Evolutionary conservation across 2,797 vertebrate genomes (phyloP), one percentile per base, ranked within the genome.

Genomic region (Lacerta viridis): DNA sequence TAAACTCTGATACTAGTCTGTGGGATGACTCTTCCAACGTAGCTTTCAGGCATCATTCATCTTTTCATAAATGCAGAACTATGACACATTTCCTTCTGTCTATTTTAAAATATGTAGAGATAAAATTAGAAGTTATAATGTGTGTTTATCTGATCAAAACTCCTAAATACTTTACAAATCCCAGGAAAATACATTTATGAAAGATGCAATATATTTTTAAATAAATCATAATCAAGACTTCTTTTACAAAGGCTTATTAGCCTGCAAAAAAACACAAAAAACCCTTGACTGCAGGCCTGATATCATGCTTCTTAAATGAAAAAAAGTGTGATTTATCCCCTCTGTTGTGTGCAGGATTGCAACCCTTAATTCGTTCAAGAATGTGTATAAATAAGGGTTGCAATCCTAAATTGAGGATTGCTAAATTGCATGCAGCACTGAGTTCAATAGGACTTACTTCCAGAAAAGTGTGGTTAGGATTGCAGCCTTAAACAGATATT

Each of bases 31-130:
- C 88, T 88, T 94, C 33, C 86, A 94, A 89, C n/a, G 80, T 80
- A 80, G 93, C 91, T 92, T 94, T 96, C 88, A 93, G 89, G 86
- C 92, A 95, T 93, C 88, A 89, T 93, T 96, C 90, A 90, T 88
- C 85, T 43, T 91, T 92, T 93, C 87, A 90, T 87, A 84, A 94
- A 90, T 88, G 64, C 72, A 76, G 90, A 87, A 64, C 66, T 93
- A 77, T 85, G 93, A 77, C 84, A 90, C 85, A 90, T 75, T 90
- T 89, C 71, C 84, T 80, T 88, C 5, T 9, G 89, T 90, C 50
- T 91, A 68, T 88, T 88, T 86, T 83, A 90, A 94, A 94, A 75
- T 79, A 92, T 90, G 50, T 83, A 89, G 68, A 84, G 87, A 85
- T 33, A 91, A 87, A 85, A 89, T 88, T 86, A 93, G n/a, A 85